Conservation (phyloP, 1,140 invertebrate genomes). For the Glomeris maerens region DNA sequence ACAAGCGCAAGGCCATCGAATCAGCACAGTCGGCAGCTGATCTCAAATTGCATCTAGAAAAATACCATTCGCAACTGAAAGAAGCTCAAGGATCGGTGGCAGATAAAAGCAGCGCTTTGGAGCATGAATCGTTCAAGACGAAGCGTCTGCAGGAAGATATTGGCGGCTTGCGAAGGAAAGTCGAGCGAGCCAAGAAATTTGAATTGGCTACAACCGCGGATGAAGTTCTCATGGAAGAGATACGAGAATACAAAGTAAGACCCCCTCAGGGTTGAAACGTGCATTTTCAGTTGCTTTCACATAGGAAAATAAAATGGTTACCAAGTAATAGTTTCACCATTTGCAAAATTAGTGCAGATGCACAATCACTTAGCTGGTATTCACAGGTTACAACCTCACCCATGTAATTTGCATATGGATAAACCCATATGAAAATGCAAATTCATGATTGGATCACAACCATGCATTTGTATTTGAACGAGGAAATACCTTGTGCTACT, state of each 20-base stretch:
- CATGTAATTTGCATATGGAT: too few relatives aligned
- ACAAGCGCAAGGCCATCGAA: slow-evolving; percentile 93
- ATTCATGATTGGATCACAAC: too few relatives aligned
- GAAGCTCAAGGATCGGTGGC: slow-evolving; percentile 92
- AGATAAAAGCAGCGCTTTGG: slow-evolving; percentile 86
- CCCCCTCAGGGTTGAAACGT: neutral
- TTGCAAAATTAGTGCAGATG: neutral
- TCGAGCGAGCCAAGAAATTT: slow-evolving; percentile 95
- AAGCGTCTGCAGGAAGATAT: slow-evolving; percentile 87
- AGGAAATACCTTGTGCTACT: too few relatives aligned
- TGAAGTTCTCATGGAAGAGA: slow-evolving; percentile 95
- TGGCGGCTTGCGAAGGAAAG: slow-evolving; percentile 73
- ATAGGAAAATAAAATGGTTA: too few relatives aligned
- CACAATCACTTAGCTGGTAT: too few relatives aligned
- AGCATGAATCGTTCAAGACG: slow-evolving; percentile 93
- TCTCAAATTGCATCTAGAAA: slow-evolving; percentile 88
- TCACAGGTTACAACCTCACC: too few relatives aligned
- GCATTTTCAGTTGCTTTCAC: too few relatives aligned
- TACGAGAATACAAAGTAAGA: slow-evolving; percentile 77
- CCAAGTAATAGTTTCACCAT: neutral
- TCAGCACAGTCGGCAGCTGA: slow-evolving; percentile 87
- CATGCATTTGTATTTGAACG: too few relatives aligned
- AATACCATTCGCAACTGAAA: slow-evolving; percentile 30
- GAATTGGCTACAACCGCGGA: slow-evolving; percentile 89
- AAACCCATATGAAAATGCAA: too few relatives aligned